Evolutionary conservation across 2,888 invertebrate genomes (phyloP), one percentile per base, ranked within the genome.

Genomic region (Orthosia cruda): DNA sequence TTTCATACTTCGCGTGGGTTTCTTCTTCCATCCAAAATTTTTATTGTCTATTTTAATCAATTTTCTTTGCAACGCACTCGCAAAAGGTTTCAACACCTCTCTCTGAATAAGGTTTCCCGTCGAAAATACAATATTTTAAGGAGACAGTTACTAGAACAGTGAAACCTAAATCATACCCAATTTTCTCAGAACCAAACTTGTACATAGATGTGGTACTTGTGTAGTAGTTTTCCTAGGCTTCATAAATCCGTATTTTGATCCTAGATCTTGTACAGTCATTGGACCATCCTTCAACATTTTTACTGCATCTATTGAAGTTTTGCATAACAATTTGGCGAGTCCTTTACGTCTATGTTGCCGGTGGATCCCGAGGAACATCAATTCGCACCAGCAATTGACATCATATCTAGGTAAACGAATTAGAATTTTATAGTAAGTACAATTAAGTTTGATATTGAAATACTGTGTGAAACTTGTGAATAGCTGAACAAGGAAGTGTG

Each of bases 351-450:
- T 95, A 78, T 97, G 97, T 45, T 97, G 94, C 0, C 96, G 94
- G 4, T 96, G 87, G 0, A 97, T 97, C 0, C 95, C 97, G 26
- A 98, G 85, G 82, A 98, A 98, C 97, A 98, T 98, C 18, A 98
- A 90, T 92, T 98, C 98, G 62, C 98, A 88, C 9, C 97, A 94
- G 89, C 97, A 97, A 73, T 97, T 96, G 0, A 97, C 96, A 40
- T 97, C 94, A 85, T 97, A 97, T 69, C 95, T 96, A 90, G 64
- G 91, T 91, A 63, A 20, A 40, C 12, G 0, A 4, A 58, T 68
- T 7, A n/a, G 7, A 9, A 45, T 7, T 16, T 61, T 50, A 50
- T 13, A 18, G 13, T 26, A 12, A 0, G 26, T 63, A 16, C n/a
- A 23, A 23, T 13, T 4, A 18, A 9, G 23, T 18, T 23, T 23